Percentiles rank a stretch among this genome's conserved stretches.
phyloP scores from a whole-genome alignment of 2,797 vertebrate genomes.

The Arnoldichthys spilopterus region DNA sequence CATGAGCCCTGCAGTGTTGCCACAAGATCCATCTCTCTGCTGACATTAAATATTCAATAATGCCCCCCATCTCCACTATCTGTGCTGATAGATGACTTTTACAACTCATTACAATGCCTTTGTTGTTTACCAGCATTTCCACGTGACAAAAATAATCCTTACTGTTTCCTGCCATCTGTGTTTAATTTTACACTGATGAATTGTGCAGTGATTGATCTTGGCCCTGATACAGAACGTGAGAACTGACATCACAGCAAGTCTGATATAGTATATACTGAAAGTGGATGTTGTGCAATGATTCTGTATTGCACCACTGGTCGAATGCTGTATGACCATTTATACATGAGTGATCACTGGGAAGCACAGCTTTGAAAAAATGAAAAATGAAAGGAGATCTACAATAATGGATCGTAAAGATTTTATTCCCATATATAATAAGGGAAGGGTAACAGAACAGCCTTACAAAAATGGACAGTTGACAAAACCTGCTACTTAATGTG shows the following conservation, averaged over 20 bases:
- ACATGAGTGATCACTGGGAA: conserved; percentile 41
- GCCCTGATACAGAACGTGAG: conserved; percentile 58
- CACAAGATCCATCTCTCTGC: conserved; percentile 73
- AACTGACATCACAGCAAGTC: conserved; percentile 61
- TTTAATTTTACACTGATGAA: conserved; percentile 70
- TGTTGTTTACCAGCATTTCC: conserved; percentile 61
- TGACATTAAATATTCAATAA: conserved; percentile 73
- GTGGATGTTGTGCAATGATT: conserved; percentile 62
- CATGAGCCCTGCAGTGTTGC: conserved; percentile 65
- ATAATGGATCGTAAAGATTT: background rate
- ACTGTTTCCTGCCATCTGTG: conserved; percentile 62
- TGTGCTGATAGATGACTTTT: conserved; percentile 71
- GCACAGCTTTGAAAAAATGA: background rate
- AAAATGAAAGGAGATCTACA: background rate
- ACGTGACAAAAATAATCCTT: conserved; percentile 55
- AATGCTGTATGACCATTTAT: conserved; percentile 23
- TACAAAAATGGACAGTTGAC: background rate
- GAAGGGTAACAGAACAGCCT: background rate
- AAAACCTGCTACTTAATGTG: too few species aligned
- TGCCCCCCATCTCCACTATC: conserved; percentile 54
- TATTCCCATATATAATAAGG: too few species aligned
- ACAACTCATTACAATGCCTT: conserved; percentile 73
- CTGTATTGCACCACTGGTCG: conserved; percentile 54
- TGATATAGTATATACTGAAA: conserved; percentile 53
- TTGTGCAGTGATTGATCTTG: conserved; percentile 66